phyloP scores from a whole-genome alignment of 1,140 invertebrate genomes.

The Antheraea mylitta region DNA sequence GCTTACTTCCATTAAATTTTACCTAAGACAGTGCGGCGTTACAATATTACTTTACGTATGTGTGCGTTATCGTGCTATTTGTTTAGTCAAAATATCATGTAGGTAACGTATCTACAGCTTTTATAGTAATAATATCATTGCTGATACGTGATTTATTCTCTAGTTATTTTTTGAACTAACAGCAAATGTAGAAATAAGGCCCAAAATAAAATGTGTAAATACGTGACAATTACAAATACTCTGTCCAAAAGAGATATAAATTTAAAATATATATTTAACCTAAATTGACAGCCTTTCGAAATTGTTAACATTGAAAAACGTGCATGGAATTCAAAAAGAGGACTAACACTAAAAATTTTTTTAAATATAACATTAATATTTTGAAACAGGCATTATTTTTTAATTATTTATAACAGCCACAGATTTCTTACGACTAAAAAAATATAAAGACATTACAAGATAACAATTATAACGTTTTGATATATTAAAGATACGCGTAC shows the following conservation, averaged over 20 bases:
- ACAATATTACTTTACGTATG: too few species aligned
- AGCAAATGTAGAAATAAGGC: too few species aligned
- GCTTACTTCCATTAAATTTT: too few species aligned
- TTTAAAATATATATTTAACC: neutral
- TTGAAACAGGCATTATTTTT: conserved; percentile 34
- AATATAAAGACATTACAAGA: neutral
- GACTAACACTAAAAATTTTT: conserved; percentile 26
- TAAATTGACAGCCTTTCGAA: conserved; percentile 30
- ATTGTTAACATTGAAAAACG: conserved; percentile 38
- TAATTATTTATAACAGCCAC: conserved; percentile 22
- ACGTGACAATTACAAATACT: neutral
- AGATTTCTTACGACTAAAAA: conserved; percentile 4
- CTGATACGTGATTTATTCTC: too few species aligned
- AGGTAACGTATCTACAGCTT: too few species aligned
- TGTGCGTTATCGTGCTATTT: too few species aligned
- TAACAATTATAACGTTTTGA: neutral
- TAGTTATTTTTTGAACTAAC: too few species aligned
- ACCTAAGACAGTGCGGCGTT: too few species aligned
- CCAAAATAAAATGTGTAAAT: neutral
- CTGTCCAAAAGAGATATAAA: neutral
- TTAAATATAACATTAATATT: conserved; percentile 17
- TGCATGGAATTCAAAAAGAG: conserved; percentile 29
- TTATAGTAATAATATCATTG: too few species aligned
- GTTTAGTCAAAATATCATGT: too few species aligned
- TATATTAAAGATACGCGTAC: neutral